phyloP scores from a whole-genome alignment of 2,113 vertebrate species.

The Oenanthe melanoleuca region DNA sequence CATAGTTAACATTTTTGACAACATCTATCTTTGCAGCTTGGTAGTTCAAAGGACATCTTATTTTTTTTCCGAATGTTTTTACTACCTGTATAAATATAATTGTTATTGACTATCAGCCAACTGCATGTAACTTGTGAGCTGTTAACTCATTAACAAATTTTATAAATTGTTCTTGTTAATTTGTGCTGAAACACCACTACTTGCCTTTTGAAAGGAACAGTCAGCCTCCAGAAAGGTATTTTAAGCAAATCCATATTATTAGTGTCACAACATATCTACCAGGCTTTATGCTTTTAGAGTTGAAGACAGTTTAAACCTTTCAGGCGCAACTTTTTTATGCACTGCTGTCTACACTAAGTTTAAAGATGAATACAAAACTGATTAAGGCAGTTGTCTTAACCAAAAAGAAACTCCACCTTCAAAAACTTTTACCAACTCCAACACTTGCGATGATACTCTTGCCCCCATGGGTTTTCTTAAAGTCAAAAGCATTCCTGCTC shows the following conservation, averaged over 20 bases:
- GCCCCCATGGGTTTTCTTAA: fast-evolving
- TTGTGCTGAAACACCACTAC: neutral
- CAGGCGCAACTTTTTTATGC: neutral
- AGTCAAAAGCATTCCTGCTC: neutral
- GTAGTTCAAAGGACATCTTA: neutral
- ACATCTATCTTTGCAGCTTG: neutral
- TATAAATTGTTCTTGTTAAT: neutral
- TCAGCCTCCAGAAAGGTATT: neutral
- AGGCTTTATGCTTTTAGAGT: neutral
- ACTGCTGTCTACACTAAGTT: neutral
- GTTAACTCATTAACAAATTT: neutral
- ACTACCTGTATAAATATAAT: neutral
- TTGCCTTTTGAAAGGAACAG: neutral
- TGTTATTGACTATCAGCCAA: neutral
- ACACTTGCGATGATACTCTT: neutral
- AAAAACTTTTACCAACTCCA: neutral
- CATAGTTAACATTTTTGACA: neutral
- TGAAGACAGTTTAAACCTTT: neutral
- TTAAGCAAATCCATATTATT: neutral
- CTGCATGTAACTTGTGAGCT: neutral
- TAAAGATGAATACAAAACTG: neutral
- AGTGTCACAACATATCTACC: neutral
- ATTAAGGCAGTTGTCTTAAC: neutral
- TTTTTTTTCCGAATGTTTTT: neutral
- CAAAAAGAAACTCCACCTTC: neutral